These are phyloP conservation scores for Ophonus ardosiacus DNA, from an alignment of 2,888 invertebrate species.

Conservation along the genomic window DNA sequence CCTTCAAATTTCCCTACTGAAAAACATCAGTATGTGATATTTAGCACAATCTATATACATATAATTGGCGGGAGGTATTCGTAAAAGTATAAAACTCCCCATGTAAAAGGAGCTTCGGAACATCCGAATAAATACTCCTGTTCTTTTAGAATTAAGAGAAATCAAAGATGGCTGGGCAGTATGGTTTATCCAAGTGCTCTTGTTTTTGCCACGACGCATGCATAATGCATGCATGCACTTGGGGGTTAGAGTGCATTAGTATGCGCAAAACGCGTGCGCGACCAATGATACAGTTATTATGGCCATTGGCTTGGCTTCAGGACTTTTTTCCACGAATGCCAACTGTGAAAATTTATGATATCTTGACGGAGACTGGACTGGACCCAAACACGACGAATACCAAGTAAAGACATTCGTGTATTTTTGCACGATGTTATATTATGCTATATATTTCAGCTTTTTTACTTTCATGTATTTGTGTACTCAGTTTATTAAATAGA, in stretches of 20 bases:
- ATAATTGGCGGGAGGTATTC: no score
- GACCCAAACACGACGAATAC: constrained; percentile 49
- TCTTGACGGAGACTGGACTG: constrained; percentile 32
- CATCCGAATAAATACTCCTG: no score
- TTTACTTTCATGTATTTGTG: constrained; percentile 32
- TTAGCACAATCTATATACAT: no score
- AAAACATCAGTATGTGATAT: no score
- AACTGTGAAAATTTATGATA: constrained; percentile 62
- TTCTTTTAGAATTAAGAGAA: constrained; percentile 10
- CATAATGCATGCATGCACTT: constrained; percentile 56
- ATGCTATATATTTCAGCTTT: constrained; percentile 19
- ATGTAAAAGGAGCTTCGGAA: no score
- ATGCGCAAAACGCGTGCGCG: constrained; percentile 49
- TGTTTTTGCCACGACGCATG: constrained; percentile 51
- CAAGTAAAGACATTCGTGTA: constrained; percentile 60
- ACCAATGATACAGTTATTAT: constrained; percentile 63
- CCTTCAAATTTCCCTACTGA: no score
- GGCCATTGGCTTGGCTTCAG: constrained; percentile 48
- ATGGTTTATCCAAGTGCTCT: constrained; percentile 55
- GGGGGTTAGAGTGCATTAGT: constrained; percentile 51
- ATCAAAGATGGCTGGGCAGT: constrained; percentile 54
- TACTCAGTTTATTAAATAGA: constrained; percentile 40
- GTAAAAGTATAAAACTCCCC: no score
- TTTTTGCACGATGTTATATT: constrained; percentile 51
- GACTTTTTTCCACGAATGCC: constrained; percentile 58